Evolutionary conservation across 2,113 vertebrate species (phyloP).

Genomic region (Cariama cristata): DNA sequence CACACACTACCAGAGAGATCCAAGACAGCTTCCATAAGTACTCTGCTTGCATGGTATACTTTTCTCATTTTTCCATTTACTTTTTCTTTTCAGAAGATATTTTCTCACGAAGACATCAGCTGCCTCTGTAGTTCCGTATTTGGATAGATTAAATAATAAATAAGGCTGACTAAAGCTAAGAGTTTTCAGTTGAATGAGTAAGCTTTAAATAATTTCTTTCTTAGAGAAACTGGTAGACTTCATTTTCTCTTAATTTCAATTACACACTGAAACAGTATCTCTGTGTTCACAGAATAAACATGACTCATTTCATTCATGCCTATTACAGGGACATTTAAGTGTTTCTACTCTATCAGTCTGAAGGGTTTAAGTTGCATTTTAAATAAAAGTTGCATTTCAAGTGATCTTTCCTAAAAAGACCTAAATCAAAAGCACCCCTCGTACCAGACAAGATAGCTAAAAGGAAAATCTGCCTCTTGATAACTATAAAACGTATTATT

Average conservation of each 20-base stretch:
- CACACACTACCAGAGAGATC: not conserved
- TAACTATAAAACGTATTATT: not conserved
- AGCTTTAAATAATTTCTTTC: not conserved
- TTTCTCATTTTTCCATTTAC: not conserved
- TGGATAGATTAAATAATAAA: slow-evolving; percentile 5
- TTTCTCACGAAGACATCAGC: not conserved
- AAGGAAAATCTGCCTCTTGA: not conserved
- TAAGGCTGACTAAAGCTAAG: not conserved
- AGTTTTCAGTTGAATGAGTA: not conserved
- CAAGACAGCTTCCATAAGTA: not conserved
- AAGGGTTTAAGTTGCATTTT: not conserved
- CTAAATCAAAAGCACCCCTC: not conserved
- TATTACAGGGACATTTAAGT: not conserved
- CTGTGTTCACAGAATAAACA: not conserved
- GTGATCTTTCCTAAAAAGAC: not conserved
- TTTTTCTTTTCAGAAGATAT: not conserved
- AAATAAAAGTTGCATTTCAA: not conserved
- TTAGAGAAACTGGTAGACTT: not conserved
- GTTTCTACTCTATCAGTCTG: not conserved
- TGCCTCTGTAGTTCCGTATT: not conserved
- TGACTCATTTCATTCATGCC: not conserved
- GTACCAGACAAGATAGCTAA: not conserved
- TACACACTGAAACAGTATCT: not conserved
- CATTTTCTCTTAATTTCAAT: not conserved
- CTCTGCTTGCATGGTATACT: not conserved